Conservation (phyloP, 2,797 vertebrate genomes). For the Acanthornis magna region DNA sequence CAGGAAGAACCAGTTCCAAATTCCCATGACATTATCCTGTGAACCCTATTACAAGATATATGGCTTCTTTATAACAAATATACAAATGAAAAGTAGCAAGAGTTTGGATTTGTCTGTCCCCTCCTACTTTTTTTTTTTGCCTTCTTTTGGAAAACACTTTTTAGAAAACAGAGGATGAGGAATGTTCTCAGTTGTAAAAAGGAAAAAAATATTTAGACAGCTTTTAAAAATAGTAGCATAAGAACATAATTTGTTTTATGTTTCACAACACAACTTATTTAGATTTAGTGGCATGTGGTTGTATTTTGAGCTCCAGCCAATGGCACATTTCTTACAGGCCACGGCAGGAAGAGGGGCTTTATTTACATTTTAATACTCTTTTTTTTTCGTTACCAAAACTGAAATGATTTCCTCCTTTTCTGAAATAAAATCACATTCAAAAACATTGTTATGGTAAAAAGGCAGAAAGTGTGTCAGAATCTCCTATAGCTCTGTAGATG, state of each 20-base stretch:
- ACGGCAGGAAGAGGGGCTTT: not conserved
- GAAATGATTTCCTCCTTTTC: not conserved
- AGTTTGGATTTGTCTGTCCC: not conserved
- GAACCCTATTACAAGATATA: not conserved
- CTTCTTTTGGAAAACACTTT: not conserved
- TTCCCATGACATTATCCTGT: not conserved
- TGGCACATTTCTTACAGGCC: not conserved
- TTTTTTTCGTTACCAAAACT: not conserved
- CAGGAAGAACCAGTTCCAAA: not conserved
- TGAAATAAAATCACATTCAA: not conserved
- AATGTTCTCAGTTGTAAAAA: constrained; percentile 22
- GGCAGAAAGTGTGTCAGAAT: not conserved
- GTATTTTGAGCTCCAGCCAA: not conserved
- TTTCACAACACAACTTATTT: constrained; percentile 7
- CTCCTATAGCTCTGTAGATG: not conserved
- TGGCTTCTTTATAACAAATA: not conserved
- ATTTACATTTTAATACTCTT: not conserved
- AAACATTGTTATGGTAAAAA: not conserved
- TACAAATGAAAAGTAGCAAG: not conserved
- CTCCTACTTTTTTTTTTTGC: not conserved
- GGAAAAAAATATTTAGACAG: constrained; percentile 44
- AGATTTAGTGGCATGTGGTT: not conserved
- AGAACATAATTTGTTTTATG: not conserved
- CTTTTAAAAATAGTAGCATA: constrained; percentile 34
- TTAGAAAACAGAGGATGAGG: not conserved